These are phyloP conservation scores for Leptopilina boulardi DNA, from an alignment of 1,140 invertebrate genomes.

Conservation along the genomic window DNA sequence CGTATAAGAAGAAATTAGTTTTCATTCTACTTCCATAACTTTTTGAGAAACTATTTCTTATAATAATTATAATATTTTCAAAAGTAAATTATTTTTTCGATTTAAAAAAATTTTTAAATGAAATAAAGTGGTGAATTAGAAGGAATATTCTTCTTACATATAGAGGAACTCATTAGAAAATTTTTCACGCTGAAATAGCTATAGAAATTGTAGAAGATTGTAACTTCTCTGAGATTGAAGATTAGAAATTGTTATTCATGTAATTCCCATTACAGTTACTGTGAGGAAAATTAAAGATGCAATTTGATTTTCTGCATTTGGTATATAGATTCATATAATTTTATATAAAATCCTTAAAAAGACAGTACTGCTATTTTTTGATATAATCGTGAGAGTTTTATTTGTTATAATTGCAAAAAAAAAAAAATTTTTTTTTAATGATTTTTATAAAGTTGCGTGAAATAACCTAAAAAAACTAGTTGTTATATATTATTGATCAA, in stretches of 20 bases:
- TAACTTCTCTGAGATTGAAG: not conserved
- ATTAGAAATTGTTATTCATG: constrained; percentile 15
- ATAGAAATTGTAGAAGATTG: constrained; percentile 26
- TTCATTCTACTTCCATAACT: too few species aligned
- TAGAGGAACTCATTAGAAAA: constrained; percentile 18
- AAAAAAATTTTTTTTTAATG: too few species aligned
- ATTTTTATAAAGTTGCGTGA: not conserved
- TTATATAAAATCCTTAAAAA: too few species aligned
- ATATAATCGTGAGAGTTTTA: too few species aligned
- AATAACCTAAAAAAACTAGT: not conserved
- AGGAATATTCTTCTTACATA: not conserved
- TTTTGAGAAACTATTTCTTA: too few species aligned
- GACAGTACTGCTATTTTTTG: too few species aligned
- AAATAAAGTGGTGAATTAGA: not conserved
- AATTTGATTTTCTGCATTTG: constrained; percentile 25
- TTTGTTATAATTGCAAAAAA: too few species aligned
- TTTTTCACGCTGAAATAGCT: constrained; percentile 13
- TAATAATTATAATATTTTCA: too few species aligned
- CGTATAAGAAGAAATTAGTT: too few species aligned
- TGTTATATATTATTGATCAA: constrained; percentile 27
- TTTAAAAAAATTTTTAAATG: too few species aligned
- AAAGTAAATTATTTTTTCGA: too few species aligned
- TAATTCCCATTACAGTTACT: constrained; percentile 27
- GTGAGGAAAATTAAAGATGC: constrained; percentile 14
- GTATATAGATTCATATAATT: too few species aligned